Base-by-base conservation (phyloP, 2,113 vertebrate species). In the Phyllostomus discolor region DNA sequence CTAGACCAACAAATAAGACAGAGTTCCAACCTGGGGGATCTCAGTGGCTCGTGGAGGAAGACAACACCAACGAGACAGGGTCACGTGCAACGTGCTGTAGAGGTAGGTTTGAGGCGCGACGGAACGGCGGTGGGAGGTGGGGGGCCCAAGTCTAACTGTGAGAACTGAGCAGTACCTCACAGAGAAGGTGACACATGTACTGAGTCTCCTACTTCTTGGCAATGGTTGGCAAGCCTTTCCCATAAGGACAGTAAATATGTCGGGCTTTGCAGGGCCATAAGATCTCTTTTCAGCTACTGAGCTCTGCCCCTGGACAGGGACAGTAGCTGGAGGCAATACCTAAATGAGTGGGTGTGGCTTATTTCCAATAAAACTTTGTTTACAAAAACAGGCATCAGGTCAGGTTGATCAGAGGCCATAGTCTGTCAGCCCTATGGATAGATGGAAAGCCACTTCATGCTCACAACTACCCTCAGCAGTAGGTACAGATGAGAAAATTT, bases 81-180 rank as follows among this genome's bases (percentile, higher is more conserved):
- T 3, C 20, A 9, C 0, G 26, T 20, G 12, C 4, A 38, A 54
- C 17, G 67, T 43, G 28, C 12, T 17, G 0, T 3, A 10, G 43
- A 33, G 81, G 57, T 41, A 59, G 80, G 28, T 33, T 31, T 52
- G 52, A 11, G 69, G 48, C 6, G 46, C 67, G 7, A 0, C 2
- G 41, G 33, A 3, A 9, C 10, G 35, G 43, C 7, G 2, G 4
- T 0, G 4, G 81, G 4, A 12, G 70, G 22, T 9, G 12, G 17
- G 7, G 2, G 16, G 11, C 12, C 31, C 2, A 26, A 16, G 15
- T 26, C 35, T 20, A 4, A 26, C 0, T 17, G 67, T 12, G 72
- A 72, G 76, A 83, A n/a, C 0, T 16, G 22, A 76, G 50, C 33
- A 80, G 38, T 3, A 15, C 72, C 81, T 76, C 46, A 33, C 66